phyloP scores from a whole-genome alignment of 2,888 invertebrate species.

The Macrosiphum euphorbiae region DNA sequence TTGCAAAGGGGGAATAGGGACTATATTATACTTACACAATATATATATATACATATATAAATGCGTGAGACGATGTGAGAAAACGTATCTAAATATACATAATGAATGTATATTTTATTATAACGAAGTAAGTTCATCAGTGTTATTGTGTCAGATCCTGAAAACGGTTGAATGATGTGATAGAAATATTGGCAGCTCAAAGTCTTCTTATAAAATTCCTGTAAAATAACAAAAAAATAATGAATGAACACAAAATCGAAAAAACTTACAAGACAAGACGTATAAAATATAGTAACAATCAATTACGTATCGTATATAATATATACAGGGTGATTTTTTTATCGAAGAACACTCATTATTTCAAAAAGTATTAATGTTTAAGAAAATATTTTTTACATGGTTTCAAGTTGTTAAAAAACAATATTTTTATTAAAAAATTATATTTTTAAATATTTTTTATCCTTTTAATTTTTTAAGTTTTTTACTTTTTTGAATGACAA shows the following conservation, averaged over 20 bases:
- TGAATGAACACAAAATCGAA: background rate
- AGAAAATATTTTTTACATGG: too few species aligned
- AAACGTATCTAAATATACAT: background rate
- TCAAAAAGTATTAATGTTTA: too few species aligned
- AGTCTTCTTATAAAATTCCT: background rate
- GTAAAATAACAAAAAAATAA: background rate
- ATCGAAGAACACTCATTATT: too few species aligned
- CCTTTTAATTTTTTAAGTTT: too few species aligned
- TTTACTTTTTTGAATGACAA: too few species aligned
- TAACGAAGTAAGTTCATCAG: constrained; percentile 14
- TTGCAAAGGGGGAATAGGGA: background rate
- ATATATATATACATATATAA: background rate
- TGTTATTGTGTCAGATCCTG: background rate
- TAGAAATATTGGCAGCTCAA: background rate
- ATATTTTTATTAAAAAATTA: too few species aligned
- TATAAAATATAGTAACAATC: background rate
- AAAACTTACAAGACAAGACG: background rate
- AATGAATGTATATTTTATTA: background rate
- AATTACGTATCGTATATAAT: background rate
- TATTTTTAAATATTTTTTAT: too few species aligned
- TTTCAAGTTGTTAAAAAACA: too few species aligned
- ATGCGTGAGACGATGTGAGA: background rate
- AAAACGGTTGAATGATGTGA: background rate
- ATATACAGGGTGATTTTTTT: too few species aligned
- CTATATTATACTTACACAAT: background rate